Conservation (phyloP, 2,113 vertebrate genomes). For the Hemicordylus capensis region DNA sequence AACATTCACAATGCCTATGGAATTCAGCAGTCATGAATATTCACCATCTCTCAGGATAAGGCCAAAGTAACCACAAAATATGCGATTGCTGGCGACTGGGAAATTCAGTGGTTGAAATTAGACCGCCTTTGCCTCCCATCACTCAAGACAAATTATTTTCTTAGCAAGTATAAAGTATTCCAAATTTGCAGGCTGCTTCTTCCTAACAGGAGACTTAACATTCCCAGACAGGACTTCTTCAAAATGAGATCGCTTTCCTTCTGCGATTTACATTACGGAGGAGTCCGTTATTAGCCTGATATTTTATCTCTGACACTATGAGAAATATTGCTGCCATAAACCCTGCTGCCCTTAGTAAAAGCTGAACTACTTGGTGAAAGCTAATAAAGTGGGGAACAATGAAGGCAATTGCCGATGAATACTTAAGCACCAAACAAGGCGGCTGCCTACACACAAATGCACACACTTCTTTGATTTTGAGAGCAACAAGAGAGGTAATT, state of each 20-base stretch:
- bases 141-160: slow-evolving; percentile 69
- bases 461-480: background rate
- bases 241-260: slow-evolving; percentile 54
- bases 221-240: slow-evolving; percentile 56
- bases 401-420: slow-evolving; percentile 67
- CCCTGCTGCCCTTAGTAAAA: slow-evolving; percentile 72
- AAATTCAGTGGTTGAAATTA: slow-evolving; percentile 53
- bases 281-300: slow-evolving; percentile 72
- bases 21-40: background rate
- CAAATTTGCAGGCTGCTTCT: slow-evolving; percentile 49
- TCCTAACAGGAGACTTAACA: slow-evolving; percentile 45
- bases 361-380: slow-evolving; percentile 74
- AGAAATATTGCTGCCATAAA: slow-evolving; percentile 77
- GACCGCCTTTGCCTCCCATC: slow-evolving; percentile 38
- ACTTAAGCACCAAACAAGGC: slow-evolving; percentile 54
- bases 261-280: slow-evolving; percentile 64
- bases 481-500: slow-evolving; percentile 18
- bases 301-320: slow-evolving; percentile 74
- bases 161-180: slow-evolving; percentile 49
- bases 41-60: slow-evolving; percentile 24
- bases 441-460: slow-evolving; percentile 18
- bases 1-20: slow-evolving; percentile 5
- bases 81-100: slow-evolving; percentile 29
- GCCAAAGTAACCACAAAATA: background rate
- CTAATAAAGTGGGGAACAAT: slow-evolving; percentile 73